Base-by-base conservation (phyloP, 2,113 vertebrate genomes). In the Nibea albiflora region DNA sequence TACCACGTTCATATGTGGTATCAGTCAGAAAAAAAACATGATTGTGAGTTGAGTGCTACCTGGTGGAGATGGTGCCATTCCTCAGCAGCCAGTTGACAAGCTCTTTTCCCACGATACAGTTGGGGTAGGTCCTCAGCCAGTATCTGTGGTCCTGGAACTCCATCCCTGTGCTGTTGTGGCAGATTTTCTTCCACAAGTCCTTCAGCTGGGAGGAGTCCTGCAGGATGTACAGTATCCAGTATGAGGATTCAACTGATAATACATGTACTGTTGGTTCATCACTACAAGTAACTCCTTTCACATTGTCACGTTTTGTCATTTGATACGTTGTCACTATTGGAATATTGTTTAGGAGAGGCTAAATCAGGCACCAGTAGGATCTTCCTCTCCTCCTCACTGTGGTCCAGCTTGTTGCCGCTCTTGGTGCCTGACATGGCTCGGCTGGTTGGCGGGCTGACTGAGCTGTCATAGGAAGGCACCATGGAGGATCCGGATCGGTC, bases 81-180 rank as follows among this genome's bases (percentile, higher is more conserved):
- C 97, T 95, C 74, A 99, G 96, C 42, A 99, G 95, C 98, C 98
- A 99, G 92, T 99, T 99, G 67, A 99, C 98, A 31, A 99, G 92
- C 46, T 99, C 98, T 92, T 99, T 99, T 90, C 98, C 98, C 80
- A 99, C 98, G 83, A 99, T 97, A 92, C 98, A 99, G 93, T 98
- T 99, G 39, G 98, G 98, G 93, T 99, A 97, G 0, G 98, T 99
- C 64, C 98, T 95, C 80, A 99, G 93, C 98, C 98, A 99, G 83
- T 99, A 99, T 22, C 98, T 95, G 89, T 99, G 98, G 92, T 99
- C 98, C 90, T 99, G 98, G 84, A 99, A 99, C 90, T 99, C 98
- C 98, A 99, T 99, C 35, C 98, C 98, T 2, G 96, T 99, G 78
- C 88, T 99, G 87, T 97, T 97, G 94, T 99, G 96, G 90, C 98